Percentiles rank a stretch among this genome's conserved stretches.
phyloP scores from a whole-genome alignment of 2,113 vertebrate species.

The Canis aureus region DNA sequence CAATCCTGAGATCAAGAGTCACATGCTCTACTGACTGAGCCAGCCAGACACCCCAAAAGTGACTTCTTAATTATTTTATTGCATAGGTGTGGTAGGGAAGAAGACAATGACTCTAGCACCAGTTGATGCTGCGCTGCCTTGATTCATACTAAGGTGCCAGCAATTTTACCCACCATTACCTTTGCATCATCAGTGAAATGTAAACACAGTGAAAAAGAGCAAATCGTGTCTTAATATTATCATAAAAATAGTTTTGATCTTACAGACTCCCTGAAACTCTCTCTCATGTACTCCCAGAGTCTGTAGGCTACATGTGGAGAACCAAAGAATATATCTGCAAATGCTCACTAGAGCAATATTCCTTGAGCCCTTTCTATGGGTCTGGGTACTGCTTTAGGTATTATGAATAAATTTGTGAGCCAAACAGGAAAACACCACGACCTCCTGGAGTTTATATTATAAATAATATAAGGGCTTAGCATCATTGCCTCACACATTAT shows the following conservation, averaged over 20 bases:
- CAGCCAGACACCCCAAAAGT: background rate
- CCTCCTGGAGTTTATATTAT: background rate
- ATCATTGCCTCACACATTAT: background rate
- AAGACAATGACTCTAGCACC: background rate
- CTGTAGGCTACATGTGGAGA: background rate
- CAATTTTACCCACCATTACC: background rate
- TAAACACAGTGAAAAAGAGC: constrained; percentile 6
- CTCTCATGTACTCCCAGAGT: background rate
- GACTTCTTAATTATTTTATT: background rate
- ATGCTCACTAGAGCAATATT: background rate
- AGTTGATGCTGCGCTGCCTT: background rate
- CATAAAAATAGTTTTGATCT: constrained; percentile 24
- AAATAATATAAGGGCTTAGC: background rate
- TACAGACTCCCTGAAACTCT: background rate
- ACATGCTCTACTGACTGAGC: background rate
- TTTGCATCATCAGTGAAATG: background rate
- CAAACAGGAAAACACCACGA: background rate
- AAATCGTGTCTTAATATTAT: background rate
- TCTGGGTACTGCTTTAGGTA: background rate
- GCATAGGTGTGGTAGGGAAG: background rate
- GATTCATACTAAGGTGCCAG: background rate
- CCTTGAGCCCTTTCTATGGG: background rate
- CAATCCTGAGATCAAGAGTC: background rate
- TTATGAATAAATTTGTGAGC: background rate
- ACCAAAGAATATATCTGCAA: background rate